Conservation (phyloP, 2,113 vertebrate genomes). For the Ceyx margarethae region DNA sequence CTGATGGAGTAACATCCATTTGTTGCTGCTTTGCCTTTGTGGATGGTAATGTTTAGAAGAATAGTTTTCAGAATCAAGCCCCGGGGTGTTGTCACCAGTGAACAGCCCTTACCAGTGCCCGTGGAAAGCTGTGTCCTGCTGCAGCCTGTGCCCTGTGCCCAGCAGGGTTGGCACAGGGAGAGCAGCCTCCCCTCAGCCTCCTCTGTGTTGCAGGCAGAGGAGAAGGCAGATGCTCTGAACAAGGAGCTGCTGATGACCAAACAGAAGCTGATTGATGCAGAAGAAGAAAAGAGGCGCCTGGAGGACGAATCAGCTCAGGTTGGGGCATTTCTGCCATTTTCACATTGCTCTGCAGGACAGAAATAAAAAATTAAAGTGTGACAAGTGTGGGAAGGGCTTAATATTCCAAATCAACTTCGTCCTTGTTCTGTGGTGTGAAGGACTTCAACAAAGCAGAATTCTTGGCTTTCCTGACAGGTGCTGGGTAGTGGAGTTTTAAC, state of each 20-base stretch:
- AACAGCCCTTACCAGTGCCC: not conserved
- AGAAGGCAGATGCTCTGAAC: conserved; percentile 95
- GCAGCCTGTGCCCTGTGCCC: not conserved
- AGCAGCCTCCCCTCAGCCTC: not conserved
- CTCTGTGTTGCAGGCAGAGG: conserved; percentile 84
- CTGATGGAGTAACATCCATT: not conserved
- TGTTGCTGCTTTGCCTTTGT: not conserved
- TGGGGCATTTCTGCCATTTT: not conserved
- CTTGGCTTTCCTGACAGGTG: not conserved
- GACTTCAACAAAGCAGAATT: conserved; percentile 16
- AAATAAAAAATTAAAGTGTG: not conserved
- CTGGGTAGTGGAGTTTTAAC: conserved; percentile 9
- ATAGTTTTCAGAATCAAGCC: not conserved
- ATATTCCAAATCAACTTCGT: not conserved
- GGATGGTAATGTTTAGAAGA: not conserved
- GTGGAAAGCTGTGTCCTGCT: not conserved
- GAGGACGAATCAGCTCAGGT: conserved; percentile 97
- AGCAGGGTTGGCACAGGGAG: not conserved
- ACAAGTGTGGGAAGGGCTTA: conserved; percentile 14
- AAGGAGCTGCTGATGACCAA: conserved; percentile 98
- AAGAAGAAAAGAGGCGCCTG: conserved; percentile 93
- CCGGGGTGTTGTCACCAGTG: not conserved
- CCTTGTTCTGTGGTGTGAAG: not conserved
- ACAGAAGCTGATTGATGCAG: conserved; percentile 95
- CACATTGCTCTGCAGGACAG: not conserved